Conservation (phyloP, 2,888 invertebrate species). For the Rhamnusium bicolor region DNA sequence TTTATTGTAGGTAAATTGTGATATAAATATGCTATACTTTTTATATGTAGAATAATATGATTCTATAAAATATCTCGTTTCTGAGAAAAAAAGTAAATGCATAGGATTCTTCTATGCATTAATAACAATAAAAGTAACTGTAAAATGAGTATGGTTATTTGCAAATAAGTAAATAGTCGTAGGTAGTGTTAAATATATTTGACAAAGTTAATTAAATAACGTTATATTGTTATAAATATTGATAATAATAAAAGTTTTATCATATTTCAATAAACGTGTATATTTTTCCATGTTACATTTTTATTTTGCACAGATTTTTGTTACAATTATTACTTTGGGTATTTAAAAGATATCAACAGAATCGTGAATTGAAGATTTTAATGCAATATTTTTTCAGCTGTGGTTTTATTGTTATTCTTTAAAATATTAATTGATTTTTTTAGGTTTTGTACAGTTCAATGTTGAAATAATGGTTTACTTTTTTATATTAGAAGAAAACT, state of each 20-base stretch:
- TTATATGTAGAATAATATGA: no score
- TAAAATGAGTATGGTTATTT: slow-evolving; percentile 13
- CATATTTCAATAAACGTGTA: not conserved
- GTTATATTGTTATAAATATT: slow-evolving; percentile 1
- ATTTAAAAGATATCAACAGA: not conserved
- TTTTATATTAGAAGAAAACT: no score
- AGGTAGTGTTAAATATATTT: not conserved
- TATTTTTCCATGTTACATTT: not conserved
- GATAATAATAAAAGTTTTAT: not conserved
- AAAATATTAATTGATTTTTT: not conserved
- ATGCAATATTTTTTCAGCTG: no score
- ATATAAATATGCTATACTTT: not conserved
- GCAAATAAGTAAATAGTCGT: not conserved
- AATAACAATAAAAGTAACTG: slow-evolving; percentile 23
- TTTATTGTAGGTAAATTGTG: no score
- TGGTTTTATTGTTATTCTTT: not conserved
- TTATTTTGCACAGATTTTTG: not conserved
- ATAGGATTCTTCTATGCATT: not conserved
- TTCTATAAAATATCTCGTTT: not conserved
- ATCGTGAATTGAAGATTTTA: not conserved
- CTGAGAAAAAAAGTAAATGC: not conserved
- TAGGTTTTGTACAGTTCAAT: no score
- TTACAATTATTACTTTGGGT: not conserved
- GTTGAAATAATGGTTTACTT: no score
- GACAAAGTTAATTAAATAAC: slow-evolving; percentile 26